Evolutionary conservation across 2,888 invertebrate species (phyloP), one percentile per base, ranked within the genome.

Genomic region (Drosophila pullipes): DNA sequence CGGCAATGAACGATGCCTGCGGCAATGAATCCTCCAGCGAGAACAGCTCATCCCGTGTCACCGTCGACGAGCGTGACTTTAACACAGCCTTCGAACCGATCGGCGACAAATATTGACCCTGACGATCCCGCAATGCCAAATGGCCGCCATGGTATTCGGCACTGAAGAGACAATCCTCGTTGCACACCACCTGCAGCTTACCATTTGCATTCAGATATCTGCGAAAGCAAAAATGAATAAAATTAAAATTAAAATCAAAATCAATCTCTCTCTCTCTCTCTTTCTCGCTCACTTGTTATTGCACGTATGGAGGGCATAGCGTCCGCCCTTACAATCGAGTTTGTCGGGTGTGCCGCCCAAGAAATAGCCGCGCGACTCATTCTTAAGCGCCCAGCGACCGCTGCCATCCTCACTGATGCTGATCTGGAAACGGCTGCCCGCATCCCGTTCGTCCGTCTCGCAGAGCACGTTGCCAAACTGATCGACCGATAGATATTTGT

Each of bases 401-500:
- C 95, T 95, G 90, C 95, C 95, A 92, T 96, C 96, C 78, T 96
- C 96, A 30, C 96, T 95, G 67, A 96, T 96, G 90, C 96, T 97
- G 92, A 99, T 98, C 92, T 97, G 97, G 94, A 99, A 99, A 92
- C 97, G 96, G 94, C 97, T 97, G 85, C 97, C 97, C 4, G 96
- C 95, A 90, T 97, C 97, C 91, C 96, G 95, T 92, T 98, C 98
- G 72, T 97, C 97, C 25, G 96, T 95, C 93, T 98, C 98, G 94
- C 99, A 99, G 74, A 98, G 97, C 57, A 99, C 98, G 94, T 98
- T 98, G 53, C 99, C 99, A 94, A 98, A 98, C 66, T 97, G 96
- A 94, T 99, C 98, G 78, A 98, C 97, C 18, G 98, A 97, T 89
- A 99, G 94, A 94, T 99, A 99, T 93, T 97, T 97, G 94, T 97